phyloP scores from a whole-genome alignment of 2,113 vertebrate genomes.

The Nansenia antarctica region DNA sequence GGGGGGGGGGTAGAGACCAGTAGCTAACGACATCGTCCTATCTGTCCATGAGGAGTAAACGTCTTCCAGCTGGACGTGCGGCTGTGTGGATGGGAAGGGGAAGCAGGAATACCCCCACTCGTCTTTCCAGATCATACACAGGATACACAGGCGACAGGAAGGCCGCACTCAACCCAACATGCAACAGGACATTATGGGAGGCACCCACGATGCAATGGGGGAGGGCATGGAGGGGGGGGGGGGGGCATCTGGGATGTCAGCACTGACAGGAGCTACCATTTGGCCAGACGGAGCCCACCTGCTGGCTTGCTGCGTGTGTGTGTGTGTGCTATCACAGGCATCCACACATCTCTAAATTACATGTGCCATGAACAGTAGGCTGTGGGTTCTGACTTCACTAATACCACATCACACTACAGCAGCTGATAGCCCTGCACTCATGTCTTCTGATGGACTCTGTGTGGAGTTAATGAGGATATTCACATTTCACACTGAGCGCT shows the following conservation, averaged over 20 bases:
- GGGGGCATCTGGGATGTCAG: conserved; percentile 30
- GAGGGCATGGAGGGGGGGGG: not conserved
- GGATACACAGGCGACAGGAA: conserved; percentile 43
- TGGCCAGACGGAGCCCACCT: conserved; percentile 53
- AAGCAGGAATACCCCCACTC: conserved; percentile 2
- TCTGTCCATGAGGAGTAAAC: conserved; percentile 55
- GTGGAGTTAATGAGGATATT: not conserved
- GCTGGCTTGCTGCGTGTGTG: conserved; percentile 10
- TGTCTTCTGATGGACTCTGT: not conserved
- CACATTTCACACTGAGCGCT: not conserved
- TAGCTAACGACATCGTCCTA: conserved; percentile 52
- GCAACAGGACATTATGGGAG: not conserved
- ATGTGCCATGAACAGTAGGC: not conserved
- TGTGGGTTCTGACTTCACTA: not conserved
- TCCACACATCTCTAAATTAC: not conserved
- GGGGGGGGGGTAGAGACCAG: conserved; percentile 20
- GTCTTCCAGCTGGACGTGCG: conserved; percentile 56
- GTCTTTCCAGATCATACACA: conserved; percentile 1
- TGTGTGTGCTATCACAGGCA: not conserved
- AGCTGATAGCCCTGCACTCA: not conserved
- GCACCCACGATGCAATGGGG: conserved; percentile 15
- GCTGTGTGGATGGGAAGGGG: conserved; percentile 29
- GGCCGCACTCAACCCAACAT: conserved; percentile 40
- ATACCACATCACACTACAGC: not conserved
- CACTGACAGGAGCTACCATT: conserved; percentile 51